These are phyloP conservation scores for Mergus octosetaceus DNA, from an alignment of 2,797 vertebrate genomes.

Conservation along the genomic window DNA sequence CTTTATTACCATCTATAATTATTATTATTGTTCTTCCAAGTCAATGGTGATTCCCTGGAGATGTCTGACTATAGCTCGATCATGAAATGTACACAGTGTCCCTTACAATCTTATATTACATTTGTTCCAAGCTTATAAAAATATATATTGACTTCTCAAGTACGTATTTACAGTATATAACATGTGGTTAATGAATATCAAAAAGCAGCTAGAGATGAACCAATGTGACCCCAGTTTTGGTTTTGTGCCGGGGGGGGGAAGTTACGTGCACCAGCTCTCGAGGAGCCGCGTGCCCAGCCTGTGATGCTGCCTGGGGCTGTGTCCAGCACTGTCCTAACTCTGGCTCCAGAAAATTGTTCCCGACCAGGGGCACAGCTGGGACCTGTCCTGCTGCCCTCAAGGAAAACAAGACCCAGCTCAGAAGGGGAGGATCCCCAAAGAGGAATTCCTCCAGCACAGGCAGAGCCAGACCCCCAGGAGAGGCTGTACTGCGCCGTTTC, in stretches of 20 bases:
- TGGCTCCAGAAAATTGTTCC: background rate
- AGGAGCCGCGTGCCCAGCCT: background rate
- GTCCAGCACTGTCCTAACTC: background rate
- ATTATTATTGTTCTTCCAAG: slow-evolving; percentile 11
- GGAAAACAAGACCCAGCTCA: background rate
- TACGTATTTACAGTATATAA: slow-evolving; percentile 91
- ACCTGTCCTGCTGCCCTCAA: background rate
- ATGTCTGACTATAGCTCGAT: slow-evolving; percentile 76
- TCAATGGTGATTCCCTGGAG: slow-evolving; percentile 41
- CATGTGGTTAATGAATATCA: slow-evolving; percentile 74
- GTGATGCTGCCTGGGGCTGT: rapidly evolving
- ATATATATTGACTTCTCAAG: slow-evolving; percentile 91
- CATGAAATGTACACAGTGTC: slow-evolving; percentile 82
- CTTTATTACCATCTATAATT: slow-evolving; percentile 25
- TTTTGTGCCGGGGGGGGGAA: background rate
- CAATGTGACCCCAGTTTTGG: slow-evolving; percentile 17
- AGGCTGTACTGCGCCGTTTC: background rate
- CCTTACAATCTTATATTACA: slow-evolving; percentile 81
- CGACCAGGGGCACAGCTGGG: background rate
- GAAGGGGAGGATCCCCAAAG: background rate
- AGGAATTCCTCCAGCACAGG: background rate
- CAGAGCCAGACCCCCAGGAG: background rate
- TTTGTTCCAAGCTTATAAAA: slow-evolving; percentile 88
- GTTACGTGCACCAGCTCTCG: too few relatives aligned
- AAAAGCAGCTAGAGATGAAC: slow-evolving; percentile 45